These are phyloP conservation scores for Parnassius smintheus DNA, from an alignment of 2,888 invertebrate species.

Conservation along the genomic window DNA sequence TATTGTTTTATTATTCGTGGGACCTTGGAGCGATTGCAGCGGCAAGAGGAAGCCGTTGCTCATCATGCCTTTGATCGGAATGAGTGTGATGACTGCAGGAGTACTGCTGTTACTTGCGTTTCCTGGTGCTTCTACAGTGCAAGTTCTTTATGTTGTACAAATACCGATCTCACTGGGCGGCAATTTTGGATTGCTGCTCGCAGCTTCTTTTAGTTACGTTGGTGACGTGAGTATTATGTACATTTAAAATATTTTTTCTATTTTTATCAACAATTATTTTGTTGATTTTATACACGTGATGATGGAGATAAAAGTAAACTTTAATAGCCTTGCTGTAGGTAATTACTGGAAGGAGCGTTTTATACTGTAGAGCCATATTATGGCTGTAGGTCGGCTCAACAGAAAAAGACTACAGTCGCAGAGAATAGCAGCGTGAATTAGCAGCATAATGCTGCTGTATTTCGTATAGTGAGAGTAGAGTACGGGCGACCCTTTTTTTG, in stretches of 20 bases:
- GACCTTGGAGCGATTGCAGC: constrained; percentile 83
- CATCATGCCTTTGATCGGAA: constrained; percentile 78
- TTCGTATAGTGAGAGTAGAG: no score
- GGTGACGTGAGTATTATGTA: constrained; percentile 83
- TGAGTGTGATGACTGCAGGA: constrained; percentile 71
- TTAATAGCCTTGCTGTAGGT: no score
- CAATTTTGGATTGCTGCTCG: constrained; percentile 85
- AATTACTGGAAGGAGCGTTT: no score
- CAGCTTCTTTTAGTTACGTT: constrained; percentile 89
- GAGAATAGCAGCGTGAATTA: no score
- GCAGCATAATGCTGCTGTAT: no score
- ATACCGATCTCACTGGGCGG: constrained; percentile 87
- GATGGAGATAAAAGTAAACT: no score
- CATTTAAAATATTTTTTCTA: neutral
- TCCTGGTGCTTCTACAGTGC: constrained; percentile 65
- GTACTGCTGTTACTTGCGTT: constrained; percentile 67
- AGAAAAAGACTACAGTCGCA: no score
- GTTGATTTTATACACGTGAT: no score
- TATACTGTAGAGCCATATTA: no score
- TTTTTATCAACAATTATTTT: no score
- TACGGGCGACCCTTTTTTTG: no score
- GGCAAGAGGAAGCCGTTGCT: constrained; percentile 81
- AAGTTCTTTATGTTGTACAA: constrained; percentile 69
- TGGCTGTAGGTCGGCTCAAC: no score
- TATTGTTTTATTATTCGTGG: constrained; percentile 78